Evolutionary conservation across 2,797 vertebrate species (phyloP).

Genomic region (Notoglanidium macrostoma): DNA sequence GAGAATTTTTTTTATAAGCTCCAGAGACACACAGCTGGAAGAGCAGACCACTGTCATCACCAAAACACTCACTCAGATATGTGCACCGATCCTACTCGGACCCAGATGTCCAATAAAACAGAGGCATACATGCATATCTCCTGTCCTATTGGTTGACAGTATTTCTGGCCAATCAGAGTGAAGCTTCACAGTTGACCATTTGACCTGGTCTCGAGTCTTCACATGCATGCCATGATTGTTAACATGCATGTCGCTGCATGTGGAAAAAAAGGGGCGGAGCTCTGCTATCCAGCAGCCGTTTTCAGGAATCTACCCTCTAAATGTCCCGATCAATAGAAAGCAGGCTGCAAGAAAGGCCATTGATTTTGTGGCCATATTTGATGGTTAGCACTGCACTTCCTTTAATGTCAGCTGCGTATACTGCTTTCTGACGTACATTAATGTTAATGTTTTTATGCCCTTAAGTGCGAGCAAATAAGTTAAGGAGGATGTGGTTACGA

Average conservation of each 20-base stretch:
- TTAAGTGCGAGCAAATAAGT: background rate
- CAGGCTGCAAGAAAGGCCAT: constrained; percentile 69
- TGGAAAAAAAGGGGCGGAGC: constrained; percentile 9
- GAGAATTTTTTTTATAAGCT: constrained; percentile 19
- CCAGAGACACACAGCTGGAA: background rate
- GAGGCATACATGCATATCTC: background rate
- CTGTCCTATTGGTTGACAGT: background rate
- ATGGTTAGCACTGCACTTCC: background rate
- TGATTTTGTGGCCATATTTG: constrained; percentile 65
- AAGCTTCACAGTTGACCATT: background rate
- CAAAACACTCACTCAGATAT: background rate
- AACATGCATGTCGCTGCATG: background rate
- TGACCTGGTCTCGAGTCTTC: background rate
- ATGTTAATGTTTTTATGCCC: background rate
- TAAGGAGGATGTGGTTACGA: background rate
- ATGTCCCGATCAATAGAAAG: constrained; percentile 73
- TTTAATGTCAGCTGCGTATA: background rate
- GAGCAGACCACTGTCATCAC: background rate
- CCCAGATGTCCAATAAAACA: background rate
- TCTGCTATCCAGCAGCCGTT: constrained; percentile 37
- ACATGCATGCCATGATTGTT: too few species aligned
- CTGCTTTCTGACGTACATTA: background rate
- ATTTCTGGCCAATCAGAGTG: too few species aligned
- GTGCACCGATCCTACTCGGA: background rate
- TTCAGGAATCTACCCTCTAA: constrained; percentile 68